phyloP scores from a whole-genome alignment of 2,113 vertebrate genomes.

The Gulo gulo region DNA sequence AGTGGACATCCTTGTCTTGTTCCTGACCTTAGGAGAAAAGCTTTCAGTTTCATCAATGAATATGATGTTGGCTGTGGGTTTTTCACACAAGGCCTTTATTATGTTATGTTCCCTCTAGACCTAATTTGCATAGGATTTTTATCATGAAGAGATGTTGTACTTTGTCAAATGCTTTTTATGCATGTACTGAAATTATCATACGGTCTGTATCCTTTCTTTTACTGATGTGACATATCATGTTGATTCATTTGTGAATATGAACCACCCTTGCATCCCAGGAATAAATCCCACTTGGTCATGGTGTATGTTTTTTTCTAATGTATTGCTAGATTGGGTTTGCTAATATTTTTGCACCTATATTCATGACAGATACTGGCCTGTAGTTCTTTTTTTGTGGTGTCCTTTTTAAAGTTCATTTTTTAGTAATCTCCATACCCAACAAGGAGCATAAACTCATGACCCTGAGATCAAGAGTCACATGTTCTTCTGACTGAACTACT shows the following conservation, averaged over 20 bases:
- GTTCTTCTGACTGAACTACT: neutral
- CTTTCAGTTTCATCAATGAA: neutral
- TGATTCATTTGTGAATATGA: neutral
- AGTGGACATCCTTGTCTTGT: neutral
- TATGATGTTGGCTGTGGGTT: neutral
- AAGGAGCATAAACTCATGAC: neutral
- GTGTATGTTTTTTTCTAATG: neutral
- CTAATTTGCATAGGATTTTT: neutral
- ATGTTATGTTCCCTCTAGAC: neutral
- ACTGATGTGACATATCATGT: neutral
- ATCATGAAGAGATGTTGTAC: neutral
- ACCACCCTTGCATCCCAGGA: neutral
- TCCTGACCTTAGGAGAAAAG: neutral
- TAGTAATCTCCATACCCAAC: neutral
- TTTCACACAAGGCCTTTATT: neutral
- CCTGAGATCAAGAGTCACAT: neutral
- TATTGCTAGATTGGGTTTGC: neutral
- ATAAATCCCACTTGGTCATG: neutral
- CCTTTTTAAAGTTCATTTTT: neutral
- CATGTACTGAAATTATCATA: neutral
- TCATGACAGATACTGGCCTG: neutral
- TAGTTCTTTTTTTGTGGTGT: neutral
- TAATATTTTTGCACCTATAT: neutral
- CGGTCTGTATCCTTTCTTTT: neutral
- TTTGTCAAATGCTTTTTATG: neutral